A percentile compares a stretch with the other conserved stretches of the same genome.
phyloP scores from a whole-genome alignment of 2,797 vertebrate species.

The Acanthurus lineatus region DNA sequence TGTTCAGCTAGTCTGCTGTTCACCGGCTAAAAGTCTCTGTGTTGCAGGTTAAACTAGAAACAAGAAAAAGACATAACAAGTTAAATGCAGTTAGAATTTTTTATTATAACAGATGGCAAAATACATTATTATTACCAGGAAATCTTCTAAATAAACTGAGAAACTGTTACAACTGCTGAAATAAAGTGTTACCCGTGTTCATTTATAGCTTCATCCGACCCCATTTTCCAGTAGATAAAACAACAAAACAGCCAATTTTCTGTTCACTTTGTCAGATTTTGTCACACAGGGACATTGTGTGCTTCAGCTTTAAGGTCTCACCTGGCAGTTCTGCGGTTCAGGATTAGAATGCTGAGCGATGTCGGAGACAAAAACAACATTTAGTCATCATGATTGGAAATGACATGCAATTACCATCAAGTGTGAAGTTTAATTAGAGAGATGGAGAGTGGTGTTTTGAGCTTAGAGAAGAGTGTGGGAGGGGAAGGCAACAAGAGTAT shows the following conservation, averaged over 20 bases:
- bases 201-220: background rate
- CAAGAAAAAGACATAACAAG: too few relatives aligned
- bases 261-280: background rate
- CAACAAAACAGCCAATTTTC: background rate
- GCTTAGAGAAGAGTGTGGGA: conserved; percentile 32
- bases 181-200: background rate
- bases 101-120: background rate
- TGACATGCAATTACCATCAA: conserved; percentile 81
- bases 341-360: conserved; percentile 49
- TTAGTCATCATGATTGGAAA: conserved; percentile 74
- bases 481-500: background rate
- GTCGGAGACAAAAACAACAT: conserved; percentile 58
- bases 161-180: background rate
- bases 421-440: conserved; percentile 72
- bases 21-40: background rate
- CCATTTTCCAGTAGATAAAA: background rate
- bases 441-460: conserved; percentile 49
- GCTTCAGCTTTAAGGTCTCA: conserved; percentile 4
- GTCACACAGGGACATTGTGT: background rate
- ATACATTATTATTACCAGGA: background rate
- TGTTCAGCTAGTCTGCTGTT: too few relatives aligned
- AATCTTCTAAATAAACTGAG: background rate
- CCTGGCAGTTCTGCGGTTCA: conserved; percentile 23
- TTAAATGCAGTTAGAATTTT: background rate
- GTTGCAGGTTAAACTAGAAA: background rate